Base-by-base conservation (phyloP, 2,888 invertebrate species). In the Macrostomum cliftonense region DNA sequence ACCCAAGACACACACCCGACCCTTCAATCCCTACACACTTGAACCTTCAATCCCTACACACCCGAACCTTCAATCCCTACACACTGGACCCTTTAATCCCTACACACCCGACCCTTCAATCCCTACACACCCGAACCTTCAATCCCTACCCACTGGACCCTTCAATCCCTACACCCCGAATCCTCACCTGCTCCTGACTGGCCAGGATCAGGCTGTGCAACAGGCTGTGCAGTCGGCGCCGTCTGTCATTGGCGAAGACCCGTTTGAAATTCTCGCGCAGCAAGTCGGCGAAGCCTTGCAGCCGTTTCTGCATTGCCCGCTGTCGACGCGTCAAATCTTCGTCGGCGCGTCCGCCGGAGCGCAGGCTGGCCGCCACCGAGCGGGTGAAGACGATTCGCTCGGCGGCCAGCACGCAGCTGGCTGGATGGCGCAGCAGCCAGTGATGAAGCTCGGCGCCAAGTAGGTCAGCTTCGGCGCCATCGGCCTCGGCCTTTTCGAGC, bases 371-470 rank as follows among this genome's bases (percentile, higher is more conserved):
- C 40, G 55, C 54, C 43, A 65, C 58, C n/a, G 49, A 48, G 19
- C 61, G 50, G 46, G 61, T 61, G 64, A 64, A 67, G 42, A 65
- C 55, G 12, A 67, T 58, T 11, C 60, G 61, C 49, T 67, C 65
- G 1, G 66, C 56, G 2, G 61, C 58, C 28, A 61, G 54, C 14
- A 67, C 63, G 56, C 63, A 64, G 55, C 67, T 64, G 11, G 57
- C 57, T 7, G 67, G 67, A 56, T 63, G 66, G 38, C 62, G 56
- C 40, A 65, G 57, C 52, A 67, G 50, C 63, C 65, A 19, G 40
- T 19, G 19, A 16, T 17, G 16, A 19, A 40, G 28, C n/a, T n/a
- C n/a, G n/a, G n/a, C n/a, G n/a, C n/a, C n/a, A 28, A 28, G 4
- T 9, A 9, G 9, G 28, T 9, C 28, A 28, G 28, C 28, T 28